Base-by-base conservation (phyloP, 2,888 invertebrate genomes). In the Cosmia trapezina region DNA sequence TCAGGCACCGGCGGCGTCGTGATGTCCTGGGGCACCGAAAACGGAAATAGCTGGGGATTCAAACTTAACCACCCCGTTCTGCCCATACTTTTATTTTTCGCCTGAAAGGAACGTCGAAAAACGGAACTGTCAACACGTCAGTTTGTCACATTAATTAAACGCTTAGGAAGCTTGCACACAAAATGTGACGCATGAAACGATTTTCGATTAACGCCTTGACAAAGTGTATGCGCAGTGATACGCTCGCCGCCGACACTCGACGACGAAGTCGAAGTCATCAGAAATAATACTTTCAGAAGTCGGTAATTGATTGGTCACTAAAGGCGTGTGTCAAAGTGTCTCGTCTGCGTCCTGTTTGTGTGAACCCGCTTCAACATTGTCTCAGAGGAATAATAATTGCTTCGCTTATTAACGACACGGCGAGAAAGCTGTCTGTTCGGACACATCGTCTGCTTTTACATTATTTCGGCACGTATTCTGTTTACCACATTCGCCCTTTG, bases 361-460 rank as follows among this genome's bases (percentile, higher is more conserved):
- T 74, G 76, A 69, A 66, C 54, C 47, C 66, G 14, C 66, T 56
- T 65, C 75, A 78, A 76, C 63, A 83, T 73, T 59, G 76, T 73
- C 82, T 71, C 76, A 9, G 41, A 60, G 83, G 84, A 78, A 71
- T 83, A 75, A 86, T 79, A 71, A 84, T 76, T 67, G 72, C 59
- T 74, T 70, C 59, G 33, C 63, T 78, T 80, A 83, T 84, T 78
- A 78, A 78, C 87, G 76, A 67, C 79, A 86, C 88, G 2, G 73
- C 60, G 19, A n/a, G 28, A 70, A 45, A 69, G 41, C 65, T 61
- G 59, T 56, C 56, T 62, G 28, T 57, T 49, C 14, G 56, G 61
- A 57, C 56, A 70, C 22, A 51, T 47, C 54, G 62, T 70, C 41
- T 41, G 14, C n/a, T 33, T 60, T 76, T 51, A 54, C 28, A 28